Percentiles rank a stretch among this genome's conserved stretches.
These are phyloP conservation scores for Acanthosoma haemorrhoidale DNA, from an alignment of 2,888 invertebrate species.

Conservation along the genomic window DNA sequence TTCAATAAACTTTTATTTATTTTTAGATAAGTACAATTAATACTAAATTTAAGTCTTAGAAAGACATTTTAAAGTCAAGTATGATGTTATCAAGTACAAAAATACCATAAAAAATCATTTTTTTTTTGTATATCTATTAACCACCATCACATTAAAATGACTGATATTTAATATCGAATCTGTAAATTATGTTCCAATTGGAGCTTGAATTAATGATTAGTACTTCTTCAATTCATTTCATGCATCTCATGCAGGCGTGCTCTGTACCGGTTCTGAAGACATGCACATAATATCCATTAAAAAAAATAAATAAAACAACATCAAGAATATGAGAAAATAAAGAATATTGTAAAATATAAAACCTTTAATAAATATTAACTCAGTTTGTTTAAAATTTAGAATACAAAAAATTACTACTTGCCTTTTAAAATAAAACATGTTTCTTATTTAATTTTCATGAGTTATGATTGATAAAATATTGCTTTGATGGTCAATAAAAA, in stretches of 20 bases:
- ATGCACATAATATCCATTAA: constrained; percentile 13
- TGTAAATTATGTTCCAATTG: background rate
- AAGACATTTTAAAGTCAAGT: too few species aligned
- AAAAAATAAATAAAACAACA: background rate
- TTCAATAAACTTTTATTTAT: background rate
- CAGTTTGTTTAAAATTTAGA: too few species aligned
- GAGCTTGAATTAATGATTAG: background rate
- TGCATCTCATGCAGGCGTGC: constrained; percentile 22
- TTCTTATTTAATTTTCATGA: too few species aligned
- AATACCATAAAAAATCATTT: background rate
- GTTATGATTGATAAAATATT: too few species aligned
- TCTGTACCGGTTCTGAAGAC: constrained; percentile 19
- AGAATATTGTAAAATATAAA: too few species aligned
- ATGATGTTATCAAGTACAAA: too few species aligned
- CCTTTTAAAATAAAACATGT: too few species aligned
- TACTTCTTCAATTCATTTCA: constrained; percentile 17
- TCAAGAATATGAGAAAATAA: background rate
- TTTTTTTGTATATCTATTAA: background rate
- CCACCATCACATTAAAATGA: background rate
- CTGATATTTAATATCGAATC: background rate
- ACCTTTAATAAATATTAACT: too few species aligned
- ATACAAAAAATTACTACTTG: too few species aligned
- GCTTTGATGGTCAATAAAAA: too few species aligned
- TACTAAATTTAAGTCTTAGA: too few species aligned
- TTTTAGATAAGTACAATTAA: background rate